Evolutionary conservation across 2,113 vertebrate genomes (phyloP).

Genomic region (Psettodes erumei): DNA sequence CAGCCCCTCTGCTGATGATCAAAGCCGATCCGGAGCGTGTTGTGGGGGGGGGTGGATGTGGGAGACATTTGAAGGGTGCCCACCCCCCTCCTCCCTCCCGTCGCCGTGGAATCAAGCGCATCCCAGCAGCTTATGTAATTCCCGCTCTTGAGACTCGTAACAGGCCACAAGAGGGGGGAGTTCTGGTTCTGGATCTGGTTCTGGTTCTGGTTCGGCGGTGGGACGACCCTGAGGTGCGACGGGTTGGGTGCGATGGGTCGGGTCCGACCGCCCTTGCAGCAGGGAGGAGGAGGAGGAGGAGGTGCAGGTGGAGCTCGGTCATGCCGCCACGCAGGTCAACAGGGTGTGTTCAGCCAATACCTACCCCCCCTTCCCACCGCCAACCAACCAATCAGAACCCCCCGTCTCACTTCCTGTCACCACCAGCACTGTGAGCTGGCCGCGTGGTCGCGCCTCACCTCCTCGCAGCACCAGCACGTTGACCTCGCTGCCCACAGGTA

Average conservation of each 20-base stretch:
- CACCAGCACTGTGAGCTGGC: slow-evolving; percentile 68
- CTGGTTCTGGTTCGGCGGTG: too few species aligned
- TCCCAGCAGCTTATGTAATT: slow-evolving; percentile 74
- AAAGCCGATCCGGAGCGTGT: slow-evolving; percentile 74
- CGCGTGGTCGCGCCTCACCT: slow-evolving; percentile 83
- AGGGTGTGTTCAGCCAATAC: slow-evolving; percentile 46
- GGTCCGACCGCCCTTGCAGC: slow-evolving; percentile 8
- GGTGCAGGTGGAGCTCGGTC: slow-evolving; percentile 39
- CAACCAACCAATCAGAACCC: slow-evolving; percentile 29
- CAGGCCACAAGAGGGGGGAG: too few species aligned
- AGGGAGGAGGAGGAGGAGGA: too few species aligned
- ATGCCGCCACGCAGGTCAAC: slow-evolving; percentile 41
- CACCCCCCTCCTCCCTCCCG: slow-evolving; percentile 44
- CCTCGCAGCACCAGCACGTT: slow-evolving; percentile 92
- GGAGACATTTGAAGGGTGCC: slow-evolving; percentile 72
- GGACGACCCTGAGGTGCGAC: too few species aligned
- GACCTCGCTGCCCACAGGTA: slow-evolving; percentile 94
- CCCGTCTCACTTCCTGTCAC: slow-evolving; percentile 70
- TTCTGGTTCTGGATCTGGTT: too few species aligned
- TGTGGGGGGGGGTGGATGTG: slow-evolving; percentile 51
- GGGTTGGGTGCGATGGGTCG: slow-evolving; percentile 14
- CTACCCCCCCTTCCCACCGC: slow-evolving; percentile 1
- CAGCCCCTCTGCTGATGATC: slow-evolving; percentile 62
- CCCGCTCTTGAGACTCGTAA: slow-evolving; percentile 58
- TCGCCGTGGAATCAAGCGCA: slow-evolving; percentile 55